Evolutionary conservation across 2,888 invertebrate species (phyloP).

Genomic region (Macrophya alboannulata): DNA sequence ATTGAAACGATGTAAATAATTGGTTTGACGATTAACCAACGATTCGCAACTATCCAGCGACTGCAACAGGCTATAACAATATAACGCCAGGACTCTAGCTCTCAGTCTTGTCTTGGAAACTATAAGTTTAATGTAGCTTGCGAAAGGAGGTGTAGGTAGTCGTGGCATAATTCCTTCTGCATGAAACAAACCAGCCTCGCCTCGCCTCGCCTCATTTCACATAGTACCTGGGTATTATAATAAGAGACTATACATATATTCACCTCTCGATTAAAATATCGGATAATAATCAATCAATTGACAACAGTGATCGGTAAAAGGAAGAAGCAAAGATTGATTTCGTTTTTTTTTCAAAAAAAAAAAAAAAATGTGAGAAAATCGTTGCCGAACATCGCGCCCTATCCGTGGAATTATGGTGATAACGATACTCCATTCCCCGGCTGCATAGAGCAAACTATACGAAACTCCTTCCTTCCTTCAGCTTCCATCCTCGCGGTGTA

Average conservation of each 20-base stretch:
- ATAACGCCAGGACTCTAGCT: not conserved
- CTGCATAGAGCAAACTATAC: no score
- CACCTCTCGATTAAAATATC: not conserved
- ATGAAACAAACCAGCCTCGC: constrained; percentile 50
- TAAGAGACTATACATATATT: not conserved
- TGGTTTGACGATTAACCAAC: not conserved
- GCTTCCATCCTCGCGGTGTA: no score
- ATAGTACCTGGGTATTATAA: not conserved
- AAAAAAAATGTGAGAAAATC: no score
- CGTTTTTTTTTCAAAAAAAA: no score
- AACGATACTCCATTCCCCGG: no score
- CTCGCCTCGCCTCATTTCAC: constrained; percentile 37
- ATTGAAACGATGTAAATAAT: no score
- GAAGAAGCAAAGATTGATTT: no score
- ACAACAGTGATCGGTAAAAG: no score
- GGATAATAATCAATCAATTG: not conserved
- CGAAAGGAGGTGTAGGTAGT: constrained; percentile 63
- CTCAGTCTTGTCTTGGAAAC: not conserved
- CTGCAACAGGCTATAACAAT: not conserved
- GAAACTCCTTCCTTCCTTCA: not conserved
- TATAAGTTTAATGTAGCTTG: constrained; percentile 58
- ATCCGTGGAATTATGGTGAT: no score
- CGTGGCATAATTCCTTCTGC: constrained; percentile 61
- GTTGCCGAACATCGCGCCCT: no score
- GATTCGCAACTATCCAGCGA: not conserved